Base-by-base conservation (phyloP, 1,140 invertebrate species). In the Sycophaga agraensis region DNA sequence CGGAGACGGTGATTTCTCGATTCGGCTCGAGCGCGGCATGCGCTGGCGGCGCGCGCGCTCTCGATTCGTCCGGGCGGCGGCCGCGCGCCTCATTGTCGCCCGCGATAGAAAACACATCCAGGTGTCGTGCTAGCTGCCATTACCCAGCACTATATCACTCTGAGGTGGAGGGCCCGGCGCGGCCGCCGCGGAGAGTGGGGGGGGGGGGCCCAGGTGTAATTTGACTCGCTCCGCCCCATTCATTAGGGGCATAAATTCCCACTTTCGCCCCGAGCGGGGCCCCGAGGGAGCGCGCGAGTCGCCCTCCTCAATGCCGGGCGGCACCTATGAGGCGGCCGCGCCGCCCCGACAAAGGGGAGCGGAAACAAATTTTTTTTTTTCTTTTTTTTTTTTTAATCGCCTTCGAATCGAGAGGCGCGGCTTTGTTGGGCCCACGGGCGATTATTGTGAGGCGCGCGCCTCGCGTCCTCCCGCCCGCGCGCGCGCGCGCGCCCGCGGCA, bases 91-190 rank as follows among this genome's bases (percentile, higher is more conserved):
- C n/a, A 19, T 14, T 31, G 4, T 3, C 21, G 8, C 2, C 43
- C 11, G 1, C 12, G 39, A 63, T 16, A 45, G 54, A 51, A 63
- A 66, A 67, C 61, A 55, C 50, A 65, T 60, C 75, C 75, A 76
- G 75, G 75, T 77, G 75, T 61, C 22, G 71, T 64, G 67, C 67
- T 64, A 58, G 55, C 62, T 69, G 69, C 72, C 73, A 77, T 75
- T 77, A 77, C 69, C 70, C 57, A 73, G 72, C 72, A 67, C 65
- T 77, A 77, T 75, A 76, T 77, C 73, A 77, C 65, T 76, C 70
- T 68, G 63, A 67, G 67, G 53, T 66, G 60, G 43, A 24, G 43
- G 42, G 17, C 5, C 28, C 5, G 28, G 28, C 5, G 28, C 5
- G 28, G 4, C 28, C 11, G 11, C 28, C 5, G 28, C 28, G 28